Evolutionary conservation across 2,113 vertebrate species (phyloP).

Genomic region (Carassius gibelio): DNA sequence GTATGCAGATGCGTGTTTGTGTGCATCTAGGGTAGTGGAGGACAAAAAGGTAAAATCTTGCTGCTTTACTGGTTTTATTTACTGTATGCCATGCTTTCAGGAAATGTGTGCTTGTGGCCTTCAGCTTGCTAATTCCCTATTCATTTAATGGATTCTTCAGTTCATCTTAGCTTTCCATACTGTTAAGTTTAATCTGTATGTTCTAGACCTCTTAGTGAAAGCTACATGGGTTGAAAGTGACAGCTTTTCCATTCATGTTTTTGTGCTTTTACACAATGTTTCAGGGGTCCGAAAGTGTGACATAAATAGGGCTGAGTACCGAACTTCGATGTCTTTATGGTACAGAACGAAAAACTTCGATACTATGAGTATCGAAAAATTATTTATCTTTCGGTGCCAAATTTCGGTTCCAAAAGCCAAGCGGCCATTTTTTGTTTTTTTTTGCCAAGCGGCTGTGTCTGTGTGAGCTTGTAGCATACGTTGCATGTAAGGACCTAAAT

Average conservation of each 20-base stretch:
- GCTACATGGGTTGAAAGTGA: not conserved
- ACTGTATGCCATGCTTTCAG: slow-evolving; percentile 1
- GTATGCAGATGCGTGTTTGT: not conserved
- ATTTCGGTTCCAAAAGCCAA: no score
- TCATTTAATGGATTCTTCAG: not conserved
- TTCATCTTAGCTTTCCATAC: slow-evolving; percentile 15
- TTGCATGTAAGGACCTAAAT: no score
- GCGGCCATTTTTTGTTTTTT: no score
- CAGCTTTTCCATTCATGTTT: not conserved
- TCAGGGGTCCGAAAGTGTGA: not conserved
- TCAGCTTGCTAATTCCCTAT: slow-evolving; percentile 6
- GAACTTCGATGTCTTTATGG: no score
- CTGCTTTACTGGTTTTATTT: not conserved
- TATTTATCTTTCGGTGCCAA: no score
- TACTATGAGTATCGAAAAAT: no score
- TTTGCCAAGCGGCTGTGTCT: no score
- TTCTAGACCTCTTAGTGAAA: slow-evolving; percentile 6
- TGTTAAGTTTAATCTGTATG: slow-evolving; percentile 9
- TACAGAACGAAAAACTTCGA: no score
- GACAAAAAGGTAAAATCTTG: not conserved
- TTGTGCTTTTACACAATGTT: not conserved
- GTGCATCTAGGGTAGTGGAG: not conserved
- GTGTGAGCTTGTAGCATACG: no score
- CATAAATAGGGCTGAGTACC: not conserved
- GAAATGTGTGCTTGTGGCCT: not conserved